Evolutionary conservation across 1,140 invertebrate species (phyloP).

Genomic region (Elysia chlorotica): DNA sequence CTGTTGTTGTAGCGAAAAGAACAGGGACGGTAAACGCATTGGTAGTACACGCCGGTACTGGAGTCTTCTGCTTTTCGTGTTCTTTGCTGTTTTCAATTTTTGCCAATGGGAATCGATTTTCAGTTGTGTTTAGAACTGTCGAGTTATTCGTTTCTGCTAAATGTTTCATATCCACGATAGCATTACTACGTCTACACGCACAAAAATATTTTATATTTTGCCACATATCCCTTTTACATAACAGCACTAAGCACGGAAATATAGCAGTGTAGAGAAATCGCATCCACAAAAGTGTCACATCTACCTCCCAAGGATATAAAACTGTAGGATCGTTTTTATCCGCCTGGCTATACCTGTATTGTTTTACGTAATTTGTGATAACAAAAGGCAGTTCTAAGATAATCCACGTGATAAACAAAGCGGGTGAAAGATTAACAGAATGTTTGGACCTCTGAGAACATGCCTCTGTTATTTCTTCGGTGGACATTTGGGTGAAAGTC

Average conservation of each 20-base stretch:
- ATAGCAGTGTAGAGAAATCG: conserved; percentile 44
- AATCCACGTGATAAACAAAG: conserved; percentile 45
- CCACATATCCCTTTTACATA: conserved; percentile 52
- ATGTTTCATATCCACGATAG: conserved; percentile 41
- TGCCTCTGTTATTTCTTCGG: neutral
- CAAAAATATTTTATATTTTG: conserved; percentile 47
- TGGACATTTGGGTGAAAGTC: conserved; percentile 38
- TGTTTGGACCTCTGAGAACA: conserved; percentile 25
- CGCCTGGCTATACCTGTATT: conserved; percentile 39
- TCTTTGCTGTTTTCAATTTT: conserved; percentile 23
- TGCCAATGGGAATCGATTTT: neutral
- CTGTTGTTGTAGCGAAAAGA: conserved; percentile 55
- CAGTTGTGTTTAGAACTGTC: neutral
- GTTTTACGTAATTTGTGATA: conserved; percentile 39
- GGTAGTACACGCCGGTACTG: conserved; percentile 21
- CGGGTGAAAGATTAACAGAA: conserved; percentile 35
- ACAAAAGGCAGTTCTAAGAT: conserved; percentile 46
- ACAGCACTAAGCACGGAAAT: conserved; percentile 44
- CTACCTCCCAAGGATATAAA: conserved; percentile 40
- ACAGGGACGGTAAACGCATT: conserved; percentile 48
- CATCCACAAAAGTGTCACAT: conserved; percentile 49
- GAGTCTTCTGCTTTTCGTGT: conserved; percentile 14
- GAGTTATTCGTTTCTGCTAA: neutral
- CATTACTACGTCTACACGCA: conserved; percentile 51
- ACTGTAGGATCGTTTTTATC: conserved; percentile 21